These are phyloP conservation scores for Lithophane leautieri DNA, from an alignment of 2,888 invertebrate genomes.

Conservation along the genomic window DNA sequence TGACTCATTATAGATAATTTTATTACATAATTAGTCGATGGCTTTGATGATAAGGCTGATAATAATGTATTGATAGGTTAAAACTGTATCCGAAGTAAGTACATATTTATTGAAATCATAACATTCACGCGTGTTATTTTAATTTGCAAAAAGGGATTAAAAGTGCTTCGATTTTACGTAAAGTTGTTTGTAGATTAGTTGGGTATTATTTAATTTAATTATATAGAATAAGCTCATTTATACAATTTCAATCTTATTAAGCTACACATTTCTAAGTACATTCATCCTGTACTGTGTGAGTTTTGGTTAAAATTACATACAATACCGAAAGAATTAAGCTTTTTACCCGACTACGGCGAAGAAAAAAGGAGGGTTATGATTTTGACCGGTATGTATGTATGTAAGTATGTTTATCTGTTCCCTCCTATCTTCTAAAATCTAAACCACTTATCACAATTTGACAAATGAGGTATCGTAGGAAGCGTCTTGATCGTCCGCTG, in stretches of 20 bases:
- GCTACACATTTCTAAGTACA: neutral
- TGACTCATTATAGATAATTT: conserved; percentile 33
- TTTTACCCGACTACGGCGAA: too few relatives aligned
- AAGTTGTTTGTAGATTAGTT: neutral
- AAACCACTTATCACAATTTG: too few relatives aligned
- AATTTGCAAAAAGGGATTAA: neutral
- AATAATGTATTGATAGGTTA: conserved; percentile 37
- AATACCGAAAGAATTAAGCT: neutral
- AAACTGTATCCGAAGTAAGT: conserved; percentile 20
- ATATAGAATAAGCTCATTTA: neutral
- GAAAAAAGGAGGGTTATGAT: too few relatives aligned
- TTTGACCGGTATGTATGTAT: too few relatives aligned
- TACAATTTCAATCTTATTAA: neutral
- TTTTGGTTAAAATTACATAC: neutral
- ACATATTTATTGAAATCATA: conserved; percentile 11
- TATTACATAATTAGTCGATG: conserved; percentile 55
- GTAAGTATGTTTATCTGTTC: too few relatives aligned
- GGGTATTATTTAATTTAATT: conserved; percentile 10
- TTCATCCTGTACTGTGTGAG: too few relatives aligned
- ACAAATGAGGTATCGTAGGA: too few relatives aligned
- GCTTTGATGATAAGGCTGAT: conserved; percentile 39
- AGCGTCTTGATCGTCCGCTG: too few relatives aligned
- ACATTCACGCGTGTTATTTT: neutral
- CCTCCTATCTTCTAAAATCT: too few relatives aligned
- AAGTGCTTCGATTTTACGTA: neutral